Evolutionary conservation across 23 tunicate genomes (phyloP).

Genomic region (Clavelina lepadiformis): DNA sequence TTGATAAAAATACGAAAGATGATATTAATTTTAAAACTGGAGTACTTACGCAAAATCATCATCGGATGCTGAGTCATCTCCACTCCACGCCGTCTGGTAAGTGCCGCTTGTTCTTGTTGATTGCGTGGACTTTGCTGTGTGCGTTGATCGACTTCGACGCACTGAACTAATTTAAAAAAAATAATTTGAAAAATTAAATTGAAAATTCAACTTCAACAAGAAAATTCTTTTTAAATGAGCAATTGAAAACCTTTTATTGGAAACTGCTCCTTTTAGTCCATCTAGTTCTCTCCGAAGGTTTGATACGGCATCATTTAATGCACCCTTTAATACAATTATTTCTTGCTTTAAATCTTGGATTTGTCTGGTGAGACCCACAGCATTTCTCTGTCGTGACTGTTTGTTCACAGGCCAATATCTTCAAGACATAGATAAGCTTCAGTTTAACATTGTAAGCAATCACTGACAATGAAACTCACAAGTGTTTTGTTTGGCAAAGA

Average conservation of each 20-base stretch:
- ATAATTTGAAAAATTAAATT: no score
- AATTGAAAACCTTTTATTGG: constrained; percentile 15
- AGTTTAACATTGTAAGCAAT: background rate
- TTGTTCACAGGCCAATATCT: background rate
- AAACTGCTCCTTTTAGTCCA: constrained; percentile 18
- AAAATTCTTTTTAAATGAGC: no score
- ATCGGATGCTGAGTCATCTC: constrained; percentile 34
- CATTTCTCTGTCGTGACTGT: background rate
- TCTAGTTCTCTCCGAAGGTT: constrained; percentile 47
- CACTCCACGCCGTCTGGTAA: constrained; percentile 66
- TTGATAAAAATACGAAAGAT: background rate
- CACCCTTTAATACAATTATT: constrained; percentile 30
- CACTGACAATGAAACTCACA: background rate
- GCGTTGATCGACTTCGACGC: constrained; percentile 9
- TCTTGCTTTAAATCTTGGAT: constrained; percentile 55
- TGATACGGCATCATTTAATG: constrained; percentile 29
- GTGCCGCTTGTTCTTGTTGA: constrained; percentile 32
- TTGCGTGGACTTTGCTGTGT: constrained; percentile 1
- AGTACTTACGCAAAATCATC: constrained; percentile 45
- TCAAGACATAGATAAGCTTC: background rate
- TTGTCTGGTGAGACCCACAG: constrained; percentile 6
- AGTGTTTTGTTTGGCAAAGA: background rate
- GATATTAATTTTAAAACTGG: background rate
- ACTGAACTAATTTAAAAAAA: no score
- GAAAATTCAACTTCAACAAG: background rate